Percentiles rank a stretch among this genome's conserved stretches.
Conservation (phyloP, 2,797 vertebrate genomes). For the Sarcophilus harrisii region DNA sequence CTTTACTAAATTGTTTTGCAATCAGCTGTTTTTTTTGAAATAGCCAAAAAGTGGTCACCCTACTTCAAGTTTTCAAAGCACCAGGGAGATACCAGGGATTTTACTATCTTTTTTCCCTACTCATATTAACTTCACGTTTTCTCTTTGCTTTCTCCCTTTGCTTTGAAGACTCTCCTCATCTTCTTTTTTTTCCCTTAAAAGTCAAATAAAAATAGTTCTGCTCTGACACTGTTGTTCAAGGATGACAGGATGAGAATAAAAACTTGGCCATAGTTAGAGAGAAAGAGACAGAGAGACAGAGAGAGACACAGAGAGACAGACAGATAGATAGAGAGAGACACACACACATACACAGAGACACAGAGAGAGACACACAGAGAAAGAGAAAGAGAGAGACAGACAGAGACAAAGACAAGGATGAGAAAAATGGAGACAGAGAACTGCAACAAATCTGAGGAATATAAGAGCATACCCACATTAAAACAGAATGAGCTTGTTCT, state of each 20-base stretch:
- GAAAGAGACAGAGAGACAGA: too few relatives aligned
- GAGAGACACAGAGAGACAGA: neutral
- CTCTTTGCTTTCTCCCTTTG: slow-evolving; percentile 13
- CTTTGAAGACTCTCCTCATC: slow-evolving; percentile 10
- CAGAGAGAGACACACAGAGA: neutral
- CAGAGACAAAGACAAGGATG: neutral
- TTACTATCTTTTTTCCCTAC: neutral
- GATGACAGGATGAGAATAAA: neutral
- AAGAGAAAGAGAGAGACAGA: neutral
- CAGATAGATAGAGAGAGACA: neutral
- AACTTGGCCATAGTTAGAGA: neutral
- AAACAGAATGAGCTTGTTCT: neutral
- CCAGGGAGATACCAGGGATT: neutral
- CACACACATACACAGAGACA: too few relatives aligned
- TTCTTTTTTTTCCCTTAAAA: neutral
- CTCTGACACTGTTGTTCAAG: neutral
- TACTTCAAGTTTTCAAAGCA: slow-evolving; percentile 42
- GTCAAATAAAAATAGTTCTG: neutral
- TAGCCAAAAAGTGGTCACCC: slow-evolving; percentile 31
- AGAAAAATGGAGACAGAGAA: neutral
- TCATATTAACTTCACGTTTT: neutral
- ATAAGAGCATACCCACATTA: neutral
- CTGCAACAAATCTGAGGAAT: neutral
- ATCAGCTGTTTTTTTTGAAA: slow-evolving; percentile 56
- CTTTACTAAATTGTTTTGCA: slow-evolving; percentile 49